These are phyloP conservation scores for Dolichallabes microphthalmus DNA, from an alignment of 2,113 vertebrate genomes.

Conservation along the genomic window DNA sequence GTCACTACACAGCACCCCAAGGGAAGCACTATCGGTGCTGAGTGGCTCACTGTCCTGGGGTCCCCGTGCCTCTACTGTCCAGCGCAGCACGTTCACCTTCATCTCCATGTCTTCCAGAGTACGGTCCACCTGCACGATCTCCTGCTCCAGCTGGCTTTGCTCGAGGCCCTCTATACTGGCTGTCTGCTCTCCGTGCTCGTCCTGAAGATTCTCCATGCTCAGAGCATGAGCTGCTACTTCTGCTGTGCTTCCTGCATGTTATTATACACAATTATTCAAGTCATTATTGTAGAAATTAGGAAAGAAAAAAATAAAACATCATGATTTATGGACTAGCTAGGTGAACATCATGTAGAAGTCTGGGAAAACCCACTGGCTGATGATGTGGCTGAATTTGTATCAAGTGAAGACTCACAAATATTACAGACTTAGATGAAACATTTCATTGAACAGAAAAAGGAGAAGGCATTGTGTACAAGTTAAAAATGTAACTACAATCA, in stretches of 20 bases:
- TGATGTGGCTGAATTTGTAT: neutral
- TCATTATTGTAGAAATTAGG: neutral
- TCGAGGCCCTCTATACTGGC: conserved; percentile 63
- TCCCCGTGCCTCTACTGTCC: conserved; percentile 65
- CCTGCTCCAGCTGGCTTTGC: conserved; percentile 62
- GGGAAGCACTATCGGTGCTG: conserved; percentile 65
- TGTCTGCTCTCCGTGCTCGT: conserved; percentile 42
- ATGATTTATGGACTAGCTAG: neutral
- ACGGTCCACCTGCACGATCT: conserved; percentile 62
- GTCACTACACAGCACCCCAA: conserved; percentile 63
- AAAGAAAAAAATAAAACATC: neutral
- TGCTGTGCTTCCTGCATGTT: conserved; percentile 59
- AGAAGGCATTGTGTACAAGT: neutral
- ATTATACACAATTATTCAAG: neutral
- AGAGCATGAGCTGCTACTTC: conserved; percentile 70
- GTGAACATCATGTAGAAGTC: neutral
- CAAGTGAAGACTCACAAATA: neutral
- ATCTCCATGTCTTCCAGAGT: conserved; percentile 73
- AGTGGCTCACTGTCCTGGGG: conserved; percentile 64
- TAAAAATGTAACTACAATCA: neutral
- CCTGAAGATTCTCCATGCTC: conserved; percentile 63
- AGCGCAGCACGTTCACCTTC: conserved; percentile 71
- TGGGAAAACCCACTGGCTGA: neutral
- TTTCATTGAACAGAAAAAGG: neutral
- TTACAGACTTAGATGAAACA: neutral